Evolutionary conservation across 2,888 invertebrate species (phyloP).

Genomic region (Metalampra italica): DNA sequence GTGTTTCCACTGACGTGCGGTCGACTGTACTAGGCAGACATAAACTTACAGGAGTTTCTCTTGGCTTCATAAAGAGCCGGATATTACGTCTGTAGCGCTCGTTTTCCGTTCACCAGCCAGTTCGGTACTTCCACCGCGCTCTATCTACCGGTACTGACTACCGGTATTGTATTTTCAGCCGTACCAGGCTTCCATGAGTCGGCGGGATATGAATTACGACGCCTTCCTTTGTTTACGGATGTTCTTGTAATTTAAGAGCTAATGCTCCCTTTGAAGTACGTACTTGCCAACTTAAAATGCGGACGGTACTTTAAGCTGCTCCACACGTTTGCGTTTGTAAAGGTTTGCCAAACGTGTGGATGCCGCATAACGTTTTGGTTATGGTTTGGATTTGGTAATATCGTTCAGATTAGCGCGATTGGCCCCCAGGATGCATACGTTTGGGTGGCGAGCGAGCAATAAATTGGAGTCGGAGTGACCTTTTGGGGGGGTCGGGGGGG

Average conservation of each 20-base stretch:
- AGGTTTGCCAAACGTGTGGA: too few relatives aligned
- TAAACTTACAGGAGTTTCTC: not conserved
- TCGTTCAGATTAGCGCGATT: too few relatives aligned
- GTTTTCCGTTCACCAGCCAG: not conserved
- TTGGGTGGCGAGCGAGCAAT: too few relatives aligned
- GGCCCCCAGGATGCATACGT: too few relatives aligned
- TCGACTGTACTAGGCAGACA: not conserved
- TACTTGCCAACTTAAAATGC: too few relatives aligned
- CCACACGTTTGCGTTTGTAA: too few relatives aligned
- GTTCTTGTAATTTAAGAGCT: not conserved
- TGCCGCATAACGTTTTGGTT: too few relatives aligned
- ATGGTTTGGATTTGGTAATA: too few relatives aligned
- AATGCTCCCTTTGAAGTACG: not conserved
- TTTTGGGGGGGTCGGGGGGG: too few relatives aligned
- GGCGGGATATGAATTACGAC: slow-evolving; percentile 2
- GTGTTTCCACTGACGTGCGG: too few relatives aligned
- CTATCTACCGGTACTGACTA: slow-evolving; percentile 4
- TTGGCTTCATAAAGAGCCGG: not conserved
- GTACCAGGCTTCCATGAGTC: slow-evolving; percentile 5
- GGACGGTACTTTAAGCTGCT: too few relatives aligned
- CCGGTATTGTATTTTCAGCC: slow-evolving; percentile 1
- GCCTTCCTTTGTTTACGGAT: slow-evolving; percentile 10
- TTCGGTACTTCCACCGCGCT: not conserved
- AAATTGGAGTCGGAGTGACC: too few relatives aligned
- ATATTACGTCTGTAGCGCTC: not conserved